Conservation (phyloP, 53 echinoderm and acorn worm species). For the Astropecten irregularis region DNA sequence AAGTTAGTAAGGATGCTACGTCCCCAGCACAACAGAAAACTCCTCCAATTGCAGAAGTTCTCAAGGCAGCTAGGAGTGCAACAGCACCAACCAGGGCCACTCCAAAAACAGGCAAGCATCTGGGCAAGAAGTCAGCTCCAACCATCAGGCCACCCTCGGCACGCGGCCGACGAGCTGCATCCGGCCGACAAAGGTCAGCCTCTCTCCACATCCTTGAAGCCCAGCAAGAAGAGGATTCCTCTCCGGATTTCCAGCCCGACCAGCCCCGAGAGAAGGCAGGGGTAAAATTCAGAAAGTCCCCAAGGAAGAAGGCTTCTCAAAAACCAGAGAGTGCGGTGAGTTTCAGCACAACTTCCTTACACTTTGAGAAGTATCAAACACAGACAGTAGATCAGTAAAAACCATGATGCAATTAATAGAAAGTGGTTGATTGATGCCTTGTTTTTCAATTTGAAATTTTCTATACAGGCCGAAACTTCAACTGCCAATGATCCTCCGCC, state of each 20-base stretch:
- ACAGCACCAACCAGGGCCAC: neutral
- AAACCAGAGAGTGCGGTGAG: constrained; percentile 7
- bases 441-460: too few species aligned
- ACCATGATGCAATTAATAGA: too few species aligned
- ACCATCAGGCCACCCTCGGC: neutral
- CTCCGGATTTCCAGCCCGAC: constrained; percentile 6
- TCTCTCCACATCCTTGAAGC: constrained; percentile 20
- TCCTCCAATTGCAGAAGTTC: neutral
- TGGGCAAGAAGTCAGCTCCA: neutral
- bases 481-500: constrained; percentile 34
- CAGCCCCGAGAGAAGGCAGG: constrained; percentile 17
- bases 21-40: constrained; percentile 12
- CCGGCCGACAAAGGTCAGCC: neutral
- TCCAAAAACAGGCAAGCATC: neutral
- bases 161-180: constrained; percentile 1
- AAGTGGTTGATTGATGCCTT: too few species aligned
- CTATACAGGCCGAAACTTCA: too few species aligned
- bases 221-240: constrained; percentile 6
- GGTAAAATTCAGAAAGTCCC: constrained; percentile 36
- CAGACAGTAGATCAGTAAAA: too few species aligned
- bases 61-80: neutral
- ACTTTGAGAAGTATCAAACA: too few species aligned
- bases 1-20: neutral
- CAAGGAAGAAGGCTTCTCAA: constrained; percentile 8
- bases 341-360: too few species aligned